A percentile compares a stretch with the other conserved stretches of the same genome.
phyloP scores from a whole-genome alignment of 2,888 invertebrate genomes.

The Caenorhabditis drosophilae region DNA sequence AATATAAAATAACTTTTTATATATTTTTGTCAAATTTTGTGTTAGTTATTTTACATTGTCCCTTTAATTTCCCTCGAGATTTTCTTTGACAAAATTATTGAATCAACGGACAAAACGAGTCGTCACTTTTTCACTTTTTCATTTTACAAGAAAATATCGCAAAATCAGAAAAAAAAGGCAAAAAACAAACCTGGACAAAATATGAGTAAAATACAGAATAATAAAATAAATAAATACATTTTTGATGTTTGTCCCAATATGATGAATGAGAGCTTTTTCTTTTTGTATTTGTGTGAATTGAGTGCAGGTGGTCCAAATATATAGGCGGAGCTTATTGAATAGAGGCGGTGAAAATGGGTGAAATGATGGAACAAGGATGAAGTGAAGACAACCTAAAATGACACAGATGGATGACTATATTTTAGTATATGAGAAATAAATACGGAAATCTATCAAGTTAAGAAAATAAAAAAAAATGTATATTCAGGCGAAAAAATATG shows the following conservation, averaged over 20 bases:
- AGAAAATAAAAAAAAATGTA: too few relatives aligned
- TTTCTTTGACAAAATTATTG: too few relatives aligned
- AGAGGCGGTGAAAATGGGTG: not conserved
- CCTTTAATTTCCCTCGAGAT: not conserved
- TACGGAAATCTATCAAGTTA: too few relatives aligned
- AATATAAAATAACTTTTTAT: not conserved
- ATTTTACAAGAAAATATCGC: too few relatives aligned
- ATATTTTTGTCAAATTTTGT: not conserved
- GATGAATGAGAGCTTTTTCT: not conserved
- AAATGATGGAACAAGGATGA: not conserved
- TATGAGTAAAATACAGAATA: not conserved
- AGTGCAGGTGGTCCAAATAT: too few relatives aligned
- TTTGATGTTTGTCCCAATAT: too few relatives aligned
- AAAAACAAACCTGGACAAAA: not conserved
- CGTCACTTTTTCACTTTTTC: too few relatives aligned
- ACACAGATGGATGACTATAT: not conserved
- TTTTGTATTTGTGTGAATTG: not conserved
- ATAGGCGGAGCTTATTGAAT: not conserved
- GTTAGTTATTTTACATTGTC: not conserved
- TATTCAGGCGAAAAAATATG: too few relatives aligned
- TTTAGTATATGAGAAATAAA: too few relatives aligned
- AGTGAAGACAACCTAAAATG: conserved; percentile 1
- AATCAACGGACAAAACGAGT: too few relatives aligned
- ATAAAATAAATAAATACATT: not conserved
- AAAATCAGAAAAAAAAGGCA: too few relatives aligned